Conservation (phyloP, 2,797 vertebrate species). For the Trachops cirrhosus region DNA sequence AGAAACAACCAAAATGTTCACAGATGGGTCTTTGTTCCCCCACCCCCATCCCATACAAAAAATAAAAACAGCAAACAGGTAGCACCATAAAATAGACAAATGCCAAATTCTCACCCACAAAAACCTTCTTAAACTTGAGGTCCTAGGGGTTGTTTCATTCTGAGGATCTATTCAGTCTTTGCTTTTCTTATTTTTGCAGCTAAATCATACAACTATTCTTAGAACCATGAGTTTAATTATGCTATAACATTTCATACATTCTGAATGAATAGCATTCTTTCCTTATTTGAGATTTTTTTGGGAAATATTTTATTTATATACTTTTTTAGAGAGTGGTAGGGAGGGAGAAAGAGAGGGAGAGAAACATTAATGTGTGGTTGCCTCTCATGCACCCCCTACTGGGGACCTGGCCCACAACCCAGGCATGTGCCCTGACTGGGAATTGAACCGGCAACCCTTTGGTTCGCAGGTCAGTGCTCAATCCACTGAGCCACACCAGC, state of each 20-base stretch:
- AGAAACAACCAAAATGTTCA: background rate
- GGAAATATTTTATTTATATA: too few species aligned
- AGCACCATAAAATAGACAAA: background rate
- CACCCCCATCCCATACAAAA: background rate
- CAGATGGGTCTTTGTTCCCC: background rate
- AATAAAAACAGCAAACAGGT: background rate
- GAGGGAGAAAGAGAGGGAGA: too few species aligned
- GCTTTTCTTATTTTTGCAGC: background rate
- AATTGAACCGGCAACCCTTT: too few species aligned
- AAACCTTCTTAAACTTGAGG: background rate
- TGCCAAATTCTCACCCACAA: background rate
- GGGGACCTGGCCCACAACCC: too few species aligned
- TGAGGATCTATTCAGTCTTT: background rate
- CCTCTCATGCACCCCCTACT: too few species aligned
- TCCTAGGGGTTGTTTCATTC: background rate
- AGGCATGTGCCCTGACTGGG: too few species aligned
- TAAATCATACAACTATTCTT: background rate
- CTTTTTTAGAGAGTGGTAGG: too few species aligned
- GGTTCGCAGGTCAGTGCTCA: too few species aligned
- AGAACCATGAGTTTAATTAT: background rate
- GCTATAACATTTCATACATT: background rate
- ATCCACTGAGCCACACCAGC: too few species aligned
- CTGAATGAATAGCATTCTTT: background rate
- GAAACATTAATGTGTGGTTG: too few species aligned
- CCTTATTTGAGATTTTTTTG: background rate